Conservation (phyloP, 2,113 vertebrate genomes). For the Eira barbara region DNA sequence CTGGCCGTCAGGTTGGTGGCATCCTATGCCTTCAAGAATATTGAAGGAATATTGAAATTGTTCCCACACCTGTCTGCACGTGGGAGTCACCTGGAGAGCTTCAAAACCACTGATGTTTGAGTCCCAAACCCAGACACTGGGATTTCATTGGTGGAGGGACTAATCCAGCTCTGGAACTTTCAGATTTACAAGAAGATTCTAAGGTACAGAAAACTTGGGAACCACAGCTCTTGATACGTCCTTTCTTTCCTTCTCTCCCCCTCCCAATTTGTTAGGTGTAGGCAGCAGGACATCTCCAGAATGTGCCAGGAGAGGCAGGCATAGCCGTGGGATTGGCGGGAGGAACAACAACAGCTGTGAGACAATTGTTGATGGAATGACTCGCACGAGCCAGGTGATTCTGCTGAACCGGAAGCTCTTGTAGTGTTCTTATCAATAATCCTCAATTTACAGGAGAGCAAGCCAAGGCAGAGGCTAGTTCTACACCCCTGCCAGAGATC, state of each 20-base stretch:
- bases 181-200: not conserved
- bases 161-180: not conserved
- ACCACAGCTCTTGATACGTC: too few species aligned
- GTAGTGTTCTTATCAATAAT: too few species aligned
- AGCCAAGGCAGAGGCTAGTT: not conserved
- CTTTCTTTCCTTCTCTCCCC: too few species aligned
- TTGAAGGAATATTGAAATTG: not conserved
- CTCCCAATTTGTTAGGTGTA: fast-evolving
- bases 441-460: not conserved
- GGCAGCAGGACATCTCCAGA: not conserved
- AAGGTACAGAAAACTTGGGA: not conserved
- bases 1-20: not conserved
- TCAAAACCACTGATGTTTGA: not conserved
- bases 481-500: not conserved
- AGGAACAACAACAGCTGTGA: fast-evolving
- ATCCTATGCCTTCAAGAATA: not conserved
- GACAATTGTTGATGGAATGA: fast-evolving
- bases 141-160: too few species aligned
- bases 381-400: fast-evolving
- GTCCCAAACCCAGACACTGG: too few species aligned
- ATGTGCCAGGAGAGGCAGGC: fast-evolving
- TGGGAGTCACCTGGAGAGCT: not conserved
- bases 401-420: not conserved
- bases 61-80: not conserved
- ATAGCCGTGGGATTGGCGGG: fast-evolving